Evolutionary conservation across 1,140 invertebrate genomes (phyloP).

Genomic region (Melanaphis sacchari): DNA sequence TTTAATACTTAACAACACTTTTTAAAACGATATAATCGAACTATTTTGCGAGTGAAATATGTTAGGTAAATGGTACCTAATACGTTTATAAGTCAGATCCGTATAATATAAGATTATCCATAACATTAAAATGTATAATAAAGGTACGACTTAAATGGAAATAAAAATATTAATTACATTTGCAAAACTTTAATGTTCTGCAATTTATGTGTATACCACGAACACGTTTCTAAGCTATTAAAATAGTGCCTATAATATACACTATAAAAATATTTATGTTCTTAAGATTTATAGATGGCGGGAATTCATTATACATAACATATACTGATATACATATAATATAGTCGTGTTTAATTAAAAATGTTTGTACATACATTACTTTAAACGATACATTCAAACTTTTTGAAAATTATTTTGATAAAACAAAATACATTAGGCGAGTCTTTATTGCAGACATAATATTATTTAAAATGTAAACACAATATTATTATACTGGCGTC

Average conservation of each 20-base stretch:
- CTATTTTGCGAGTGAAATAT: neutral
- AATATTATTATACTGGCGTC: too few species aligned
- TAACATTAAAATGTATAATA: neutral
- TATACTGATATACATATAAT: neutral
- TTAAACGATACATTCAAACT: neutral
- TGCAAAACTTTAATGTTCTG: neutral
- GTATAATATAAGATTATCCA: neutral
- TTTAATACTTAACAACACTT: neutral
- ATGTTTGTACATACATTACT: neutral
- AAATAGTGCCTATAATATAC: neutral
- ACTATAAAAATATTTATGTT: neutral
- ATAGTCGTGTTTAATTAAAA: neutral
- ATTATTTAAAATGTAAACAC: too few species aligned
- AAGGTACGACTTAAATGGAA: neutral
- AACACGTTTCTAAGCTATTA: neutral
- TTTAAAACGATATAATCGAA: neutral
- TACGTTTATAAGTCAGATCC: too few species aligned
- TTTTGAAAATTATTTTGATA: neutral
- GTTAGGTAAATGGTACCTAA: neutral
- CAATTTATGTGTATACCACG: neutral
- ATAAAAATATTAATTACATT: conserved; percentile 7
- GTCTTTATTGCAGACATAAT: too few species aligned
- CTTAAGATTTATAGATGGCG: neutral
- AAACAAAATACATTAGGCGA: neutral
- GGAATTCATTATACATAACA: neutral